These are phyloP conservation scores for Lapara coniferarum DNA, from an alignment of 2,888 invertebrate genomes.

Conservation along the genomic window DNA sequence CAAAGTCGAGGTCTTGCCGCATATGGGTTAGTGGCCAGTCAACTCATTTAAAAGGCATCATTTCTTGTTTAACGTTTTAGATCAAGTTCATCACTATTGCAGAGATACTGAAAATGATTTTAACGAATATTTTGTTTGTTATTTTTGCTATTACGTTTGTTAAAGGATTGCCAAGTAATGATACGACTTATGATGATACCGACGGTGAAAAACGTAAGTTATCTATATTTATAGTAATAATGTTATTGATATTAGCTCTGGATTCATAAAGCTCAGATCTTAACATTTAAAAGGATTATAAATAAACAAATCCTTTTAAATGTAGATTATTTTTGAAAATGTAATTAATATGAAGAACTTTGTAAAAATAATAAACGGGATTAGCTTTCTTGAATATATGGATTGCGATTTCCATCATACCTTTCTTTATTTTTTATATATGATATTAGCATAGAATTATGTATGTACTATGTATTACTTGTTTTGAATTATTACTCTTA, in stretches of 20 bases:
- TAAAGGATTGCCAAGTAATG: conserved; percentile 1
- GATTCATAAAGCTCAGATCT: background rate
- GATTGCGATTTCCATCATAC: background rate
- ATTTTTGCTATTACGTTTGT: background rate
- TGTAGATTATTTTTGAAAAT: no score
- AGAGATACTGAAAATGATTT: background rate
- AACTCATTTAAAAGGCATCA: conserved; percentile 67
- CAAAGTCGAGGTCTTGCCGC: conserved; percentile 51
- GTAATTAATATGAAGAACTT: no score
- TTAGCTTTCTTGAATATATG: background rate
- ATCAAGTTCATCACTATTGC: conserved; percentile 43
- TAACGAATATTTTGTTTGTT: conserved; percentile 12
- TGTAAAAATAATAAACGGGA: no score
- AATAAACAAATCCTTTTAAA: no score
- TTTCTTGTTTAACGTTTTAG: conserved; percentile 54
- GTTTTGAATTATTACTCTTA: no score
- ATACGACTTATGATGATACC: background rate
- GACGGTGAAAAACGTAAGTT: background rate
- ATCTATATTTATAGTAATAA: background rate
- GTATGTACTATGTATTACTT: no score
- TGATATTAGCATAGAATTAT: no score
- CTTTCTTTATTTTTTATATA: conserved; percentile 12
- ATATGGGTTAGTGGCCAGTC: conserved; percentile 59
- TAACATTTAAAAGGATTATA: background rate
- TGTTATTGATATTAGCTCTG: background rate